A percentile compares a stretch with the other conserved stretches of the same genome.
phyloP scores from a whole-genome alignment of 2,113 vertebrate species.

The Noctilio leporinus region DNA sequence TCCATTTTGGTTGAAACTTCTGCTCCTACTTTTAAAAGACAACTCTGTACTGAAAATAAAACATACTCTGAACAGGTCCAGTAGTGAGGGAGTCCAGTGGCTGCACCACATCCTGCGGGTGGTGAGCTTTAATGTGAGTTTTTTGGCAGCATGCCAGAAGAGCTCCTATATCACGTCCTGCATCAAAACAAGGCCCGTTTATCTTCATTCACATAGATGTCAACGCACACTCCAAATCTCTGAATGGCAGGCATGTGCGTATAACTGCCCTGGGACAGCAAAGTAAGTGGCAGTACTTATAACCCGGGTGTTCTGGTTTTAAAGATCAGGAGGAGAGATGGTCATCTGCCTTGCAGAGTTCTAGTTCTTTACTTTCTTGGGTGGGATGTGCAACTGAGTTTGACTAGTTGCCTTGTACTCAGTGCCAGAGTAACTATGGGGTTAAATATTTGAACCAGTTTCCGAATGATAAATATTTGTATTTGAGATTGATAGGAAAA shows the following conservation, averaged over 20 bases:
- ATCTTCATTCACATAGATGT: conserved; percentile 48
- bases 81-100: background rate
- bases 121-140: background rate
- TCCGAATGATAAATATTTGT: background rate
- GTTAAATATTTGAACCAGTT: background rate
- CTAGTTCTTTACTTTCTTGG: background rate
- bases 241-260: conserved; percentile 41
- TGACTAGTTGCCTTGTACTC: background rate
- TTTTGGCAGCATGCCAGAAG: background rate
- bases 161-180: background rate
- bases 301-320: background rate
- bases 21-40: background rate
- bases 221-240: conserved; percentile 48
- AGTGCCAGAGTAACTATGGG: background rate
- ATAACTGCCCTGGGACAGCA: background rate
- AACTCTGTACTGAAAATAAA: background rate
- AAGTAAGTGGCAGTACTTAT: background rate
- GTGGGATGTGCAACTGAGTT: background rate
- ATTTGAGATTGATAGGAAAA: background rate
- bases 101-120: accelerated
- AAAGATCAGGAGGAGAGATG: background rate
- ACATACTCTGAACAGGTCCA: background rate
- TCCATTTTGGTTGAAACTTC: background rate
- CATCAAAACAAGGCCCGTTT: conserved; percentile 21
- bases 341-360: background rate